These are phyloP conservation scores for Teleiodes luculella DNA, from an alignment of 2,888 invertebrate species.

Conservation along the genomic window DNA sequence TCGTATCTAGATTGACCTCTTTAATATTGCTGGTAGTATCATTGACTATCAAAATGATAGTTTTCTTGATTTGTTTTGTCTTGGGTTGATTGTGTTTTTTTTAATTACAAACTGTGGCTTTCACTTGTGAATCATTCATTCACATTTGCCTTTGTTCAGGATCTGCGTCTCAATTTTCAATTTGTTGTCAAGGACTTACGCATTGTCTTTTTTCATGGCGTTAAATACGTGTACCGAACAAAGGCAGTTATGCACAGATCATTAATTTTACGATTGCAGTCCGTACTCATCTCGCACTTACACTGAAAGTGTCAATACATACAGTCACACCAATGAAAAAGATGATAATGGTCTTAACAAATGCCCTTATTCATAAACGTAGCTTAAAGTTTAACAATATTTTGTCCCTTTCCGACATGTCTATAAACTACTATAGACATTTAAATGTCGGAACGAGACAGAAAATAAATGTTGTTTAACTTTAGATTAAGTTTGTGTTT, in stretches of 20 bases:
- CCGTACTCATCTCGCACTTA: slow-evolving; percentile 7
- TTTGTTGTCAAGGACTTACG: background rate
- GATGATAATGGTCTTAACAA: background rate
- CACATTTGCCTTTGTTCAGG: background rate
- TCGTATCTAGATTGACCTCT: too few species aligned
- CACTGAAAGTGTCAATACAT: background rate
- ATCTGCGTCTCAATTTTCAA: background rate
- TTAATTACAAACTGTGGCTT: too few species aligned
- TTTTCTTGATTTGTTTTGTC: too few species aligned
- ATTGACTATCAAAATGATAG: too few species aligned
- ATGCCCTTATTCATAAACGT: too few species aligned
- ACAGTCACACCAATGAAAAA: background rate
- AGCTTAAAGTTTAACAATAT: slow-evolving; percentile 22
- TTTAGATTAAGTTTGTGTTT: too few species aligned
- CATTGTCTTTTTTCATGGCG: background rate
- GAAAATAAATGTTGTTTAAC: too few species aligned
- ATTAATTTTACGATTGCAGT: slow-evolving; percentile 8
- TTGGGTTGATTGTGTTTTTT: too few species aligned
- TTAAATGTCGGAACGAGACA: too few species aligned
- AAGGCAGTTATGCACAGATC: slow-evolving; percentile 10
- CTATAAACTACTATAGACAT: too few species aligned
- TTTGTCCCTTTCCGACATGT: too few species aligned
- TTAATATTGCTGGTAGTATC: too few species aligned
- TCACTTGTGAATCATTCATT: background rate
- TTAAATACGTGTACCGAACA: background rate